These are phyloP conservation scores for Cricetomys ansorgei DNA, from an alignment of 2,113 vertebrate species.

Conservation along the genomic window DNA sequence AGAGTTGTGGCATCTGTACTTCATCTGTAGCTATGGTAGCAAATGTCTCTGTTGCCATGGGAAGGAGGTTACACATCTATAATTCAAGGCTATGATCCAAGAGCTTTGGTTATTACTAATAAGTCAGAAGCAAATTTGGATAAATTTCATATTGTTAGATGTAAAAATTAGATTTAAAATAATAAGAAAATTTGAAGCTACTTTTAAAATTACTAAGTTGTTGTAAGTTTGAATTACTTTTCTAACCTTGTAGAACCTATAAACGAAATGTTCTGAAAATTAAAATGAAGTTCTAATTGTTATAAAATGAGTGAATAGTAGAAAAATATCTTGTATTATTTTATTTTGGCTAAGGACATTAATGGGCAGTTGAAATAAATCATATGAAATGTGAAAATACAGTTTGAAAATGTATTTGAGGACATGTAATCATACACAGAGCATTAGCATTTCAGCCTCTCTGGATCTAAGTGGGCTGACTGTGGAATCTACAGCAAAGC, in stretches of 20 bases:
- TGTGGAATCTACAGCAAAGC: background rate
- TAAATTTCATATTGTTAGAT: background rate
- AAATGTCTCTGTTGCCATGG: background rate
- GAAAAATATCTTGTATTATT: background rate
- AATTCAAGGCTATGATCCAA: background rate
- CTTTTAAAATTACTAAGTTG: background rate
- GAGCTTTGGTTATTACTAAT: background rate
- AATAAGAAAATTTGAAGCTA: background rate
- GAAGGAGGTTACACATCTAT: background rate
- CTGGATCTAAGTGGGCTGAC: background rate
- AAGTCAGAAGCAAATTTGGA: background rate
- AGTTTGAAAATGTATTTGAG: background rate
- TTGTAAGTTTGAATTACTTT: slow-evolving; percentile 9
- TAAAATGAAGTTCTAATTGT: background rate
- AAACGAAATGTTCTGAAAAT: background rate
- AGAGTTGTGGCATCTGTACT: background rate
- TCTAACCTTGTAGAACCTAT: background rate
- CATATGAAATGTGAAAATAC: background rate
- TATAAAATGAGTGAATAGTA: background rate
- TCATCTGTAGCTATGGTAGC: background rate
- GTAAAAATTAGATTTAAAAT: background rate
- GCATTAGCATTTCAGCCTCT: background rate
- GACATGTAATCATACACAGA: background rate
- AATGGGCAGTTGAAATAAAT: background rate
- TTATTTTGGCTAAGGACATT: background rate